Conservation (phyloP, 2,888 invertebrate species). For the Hecatera dysodea region DNA sequence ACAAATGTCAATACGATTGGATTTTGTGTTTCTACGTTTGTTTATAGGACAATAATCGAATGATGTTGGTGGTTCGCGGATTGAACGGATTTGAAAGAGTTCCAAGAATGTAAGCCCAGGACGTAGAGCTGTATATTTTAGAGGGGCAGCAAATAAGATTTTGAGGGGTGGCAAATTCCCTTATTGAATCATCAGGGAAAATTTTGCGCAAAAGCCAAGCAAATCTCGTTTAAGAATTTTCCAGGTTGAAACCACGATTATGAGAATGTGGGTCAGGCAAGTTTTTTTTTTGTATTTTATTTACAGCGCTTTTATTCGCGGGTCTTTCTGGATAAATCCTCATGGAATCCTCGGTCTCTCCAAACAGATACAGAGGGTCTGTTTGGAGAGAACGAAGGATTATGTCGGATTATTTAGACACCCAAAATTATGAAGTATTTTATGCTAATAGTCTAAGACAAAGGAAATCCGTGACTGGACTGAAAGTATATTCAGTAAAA, state of each 20-base stretch:
- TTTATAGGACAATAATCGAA: conserved; percentile 41
- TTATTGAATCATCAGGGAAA: conserved; percentile 51
- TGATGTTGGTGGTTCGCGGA: conserved; percentile 10
- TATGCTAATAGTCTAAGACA: too few species aligned
- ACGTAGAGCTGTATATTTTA: conserved; percentile 40
- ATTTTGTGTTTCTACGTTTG: too few species aligned
- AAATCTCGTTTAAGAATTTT: conserved; percentile 35
- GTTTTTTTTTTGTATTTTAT: conserved; percentile 7
- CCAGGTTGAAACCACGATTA: conserved; percentile 30
- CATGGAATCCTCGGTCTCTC: too few species aligned
- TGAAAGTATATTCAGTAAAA: too few species aligned
- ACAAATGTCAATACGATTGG: conserved; percentile 20
- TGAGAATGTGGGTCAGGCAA: conserved; percentile 16
- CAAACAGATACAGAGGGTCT: too few species aligned
- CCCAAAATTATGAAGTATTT: too few species aligned
- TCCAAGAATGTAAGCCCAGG: conserved; percentile 20
- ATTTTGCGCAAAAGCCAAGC: conserved; percentile 39
- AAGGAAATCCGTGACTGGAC: too few species aligned
- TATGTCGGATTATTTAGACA: neutral
- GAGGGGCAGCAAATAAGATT: conserved; percentile 53
- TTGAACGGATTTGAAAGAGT: conserved; percentile 28
- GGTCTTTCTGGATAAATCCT: neutral
- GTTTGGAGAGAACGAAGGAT: neutral
- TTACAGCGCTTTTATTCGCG: neutral
- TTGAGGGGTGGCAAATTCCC: conserved; percentile 46